Evolutionary conservation across 1,140 invertebrate species (phyloP).

Genomic region (Dendrolimus kikuchii): DNA sequence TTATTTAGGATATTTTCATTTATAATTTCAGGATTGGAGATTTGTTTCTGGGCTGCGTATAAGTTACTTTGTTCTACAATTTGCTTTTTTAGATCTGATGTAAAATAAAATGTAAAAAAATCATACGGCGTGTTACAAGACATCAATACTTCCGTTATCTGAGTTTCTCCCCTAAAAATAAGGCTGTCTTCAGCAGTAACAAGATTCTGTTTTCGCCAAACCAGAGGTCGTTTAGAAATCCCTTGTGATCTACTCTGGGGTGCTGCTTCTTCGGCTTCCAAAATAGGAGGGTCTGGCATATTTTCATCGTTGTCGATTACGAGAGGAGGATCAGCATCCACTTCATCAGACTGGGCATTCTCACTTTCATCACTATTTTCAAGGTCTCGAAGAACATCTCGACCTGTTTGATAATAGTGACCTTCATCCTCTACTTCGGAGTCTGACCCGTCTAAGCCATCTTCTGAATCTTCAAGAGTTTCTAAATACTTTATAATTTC

Average conservation of each 20-base stretch:
- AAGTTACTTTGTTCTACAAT: too few relatives aligned
- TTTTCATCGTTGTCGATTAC: constrained; percentile 33
- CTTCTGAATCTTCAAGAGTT: too few relatives aligned
- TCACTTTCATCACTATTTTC: constrained; percentile 35
- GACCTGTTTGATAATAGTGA: constrained; percentile 26
- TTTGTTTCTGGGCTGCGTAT: constrained; percentile 18
- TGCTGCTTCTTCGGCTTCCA: constrained; percentile 27
- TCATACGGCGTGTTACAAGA: constrained; percentile 11
- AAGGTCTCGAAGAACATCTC: constrained; percentile 28
- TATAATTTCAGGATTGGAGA: constrained; percentile 19
- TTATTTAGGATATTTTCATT: constrained; percentile 21
- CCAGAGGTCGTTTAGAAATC: too few relatives aligned
- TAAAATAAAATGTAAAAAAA: constrained; percentile 27
- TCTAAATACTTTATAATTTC: too few relatives aligned
- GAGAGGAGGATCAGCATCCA: constrained; percentile 35
- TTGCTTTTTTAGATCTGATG: constrained; percentile 21
- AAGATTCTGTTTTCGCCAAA: too few relatives aligned
- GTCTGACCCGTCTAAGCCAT: too few relatives aligned
- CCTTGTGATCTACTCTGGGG: too few relatives aligned
- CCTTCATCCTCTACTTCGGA: constrained; percentile 11
- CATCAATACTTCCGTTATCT: constrained; percentile 27
- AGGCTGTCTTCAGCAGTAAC: too few relatives aligned
- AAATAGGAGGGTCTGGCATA: constrained; percentile 36
- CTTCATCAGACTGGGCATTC: constrained; percentile 31
- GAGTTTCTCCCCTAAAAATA: constrained; percentile 8